Percentiles rank a stretch among this genome's conserved stretches.
Evolutionary conservation across 2,113 vertebrate species (phyloP).

Genomic region (Excalfactoria chinensis): DNA sequence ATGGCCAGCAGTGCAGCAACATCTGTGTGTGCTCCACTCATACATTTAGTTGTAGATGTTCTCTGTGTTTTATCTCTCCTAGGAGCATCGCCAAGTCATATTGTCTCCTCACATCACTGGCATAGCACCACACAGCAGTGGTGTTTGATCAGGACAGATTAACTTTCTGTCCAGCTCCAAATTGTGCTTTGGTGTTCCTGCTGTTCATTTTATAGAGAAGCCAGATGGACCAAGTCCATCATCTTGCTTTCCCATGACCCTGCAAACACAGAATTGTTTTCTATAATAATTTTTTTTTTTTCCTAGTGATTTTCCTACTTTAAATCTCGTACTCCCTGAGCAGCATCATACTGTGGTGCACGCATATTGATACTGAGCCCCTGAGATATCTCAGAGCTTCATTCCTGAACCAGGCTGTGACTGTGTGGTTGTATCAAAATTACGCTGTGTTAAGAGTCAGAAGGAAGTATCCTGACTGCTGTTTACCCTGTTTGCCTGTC

Average conservation of each 20-base stretch:
- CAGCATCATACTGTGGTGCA: not conserved
- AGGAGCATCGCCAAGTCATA: not conserved
- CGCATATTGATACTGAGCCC: not conserved
- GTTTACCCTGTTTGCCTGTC: not conserved
- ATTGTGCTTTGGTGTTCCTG: not conserved
- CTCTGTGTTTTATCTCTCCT: not conserved
- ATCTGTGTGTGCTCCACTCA: not conserved
- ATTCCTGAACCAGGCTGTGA: not conserved
- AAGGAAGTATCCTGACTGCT: not conserved
- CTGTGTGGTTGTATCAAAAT: not conserved
- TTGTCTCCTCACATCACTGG: accelerated
- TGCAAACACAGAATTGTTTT: not conserved
- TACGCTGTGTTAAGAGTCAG: not conserved
- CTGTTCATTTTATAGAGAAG: not conserved
- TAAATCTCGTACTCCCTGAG: not conserved
- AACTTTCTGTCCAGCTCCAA: not conserved
- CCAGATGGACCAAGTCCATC: not conserved
- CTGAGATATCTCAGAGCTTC: not conserved
- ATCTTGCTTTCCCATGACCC: not conserved
- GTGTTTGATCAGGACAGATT: not conserved
- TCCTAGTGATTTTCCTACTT: not conserved
- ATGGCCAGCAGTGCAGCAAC: not conserved
- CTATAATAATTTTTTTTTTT: accelerated
- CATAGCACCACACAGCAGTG: not conserved
- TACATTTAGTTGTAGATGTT: not conserved